These are phyloP conservation scores for Pangasius sanitwongsei DNA, from an alignment of 2,797 vertebrate species.

Conservation along the genomic window DNA sequence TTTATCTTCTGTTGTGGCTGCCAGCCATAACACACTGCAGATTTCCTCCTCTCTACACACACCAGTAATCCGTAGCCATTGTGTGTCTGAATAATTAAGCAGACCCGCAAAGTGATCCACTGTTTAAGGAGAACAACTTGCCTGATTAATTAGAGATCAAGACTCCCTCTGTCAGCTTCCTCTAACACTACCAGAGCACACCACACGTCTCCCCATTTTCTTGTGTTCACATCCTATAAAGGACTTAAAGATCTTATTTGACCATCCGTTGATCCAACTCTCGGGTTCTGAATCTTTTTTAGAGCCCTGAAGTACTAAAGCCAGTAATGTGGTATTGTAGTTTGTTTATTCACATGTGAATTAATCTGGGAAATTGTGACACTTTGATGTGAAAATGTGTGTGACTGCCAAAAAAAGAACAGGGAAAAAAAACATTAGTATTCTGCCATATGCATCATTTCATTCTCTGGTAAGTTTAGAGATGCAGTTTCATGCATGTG, in stretches of 20 bases:
- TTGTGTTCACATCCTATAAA: background rate
- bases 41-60: slow-evolving; percentile 63
- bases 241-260: background rate
- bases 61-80: slow-evolving; percentile 40
- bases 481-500: slow-evolving; percentile 13
- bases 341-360: slow-evolving; percentile 40
- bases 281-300: slow-evolving; percentile 18
- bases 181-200: slow-evolving; percentile 31
- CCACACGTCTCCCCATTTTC: slow-evolving; percentile 38
- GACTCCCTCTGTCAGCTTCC: slow-evolving; percentile 56
- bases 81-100: slow-evolving; percentile 75
- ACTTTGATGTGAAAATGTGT: slow-evolving; percentile 33
- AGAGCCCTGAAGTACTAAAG: background rate
- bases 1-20: slow-evolving; percentile 5
- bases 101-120: slow-evolving; percentile 72
- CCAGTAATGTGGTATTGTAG: slow-evolving; percentile 15
- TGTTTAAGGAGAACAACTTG: slow-evolving; percentile 72
- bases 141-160: slow-evolving; percentile 76
- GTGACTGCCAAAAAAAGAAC: slow-evolving; percentile 14
- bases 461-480: slow-evolving; percentile 16
- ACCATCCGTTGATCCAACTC: slow-evolving; percentile 16
- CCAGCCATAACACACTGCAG: slow-evolving; percentile 63
- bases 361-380: slow-evolving; percentile 22
- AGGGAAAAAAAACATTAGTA: slow-evolving; percentile 10
- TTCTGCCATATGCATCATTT: slow-evolving; percentile 1